Base-by-base conservation (phyloP, 2,888 invertebrate species). In the Stenodera caucasica region DNA sequence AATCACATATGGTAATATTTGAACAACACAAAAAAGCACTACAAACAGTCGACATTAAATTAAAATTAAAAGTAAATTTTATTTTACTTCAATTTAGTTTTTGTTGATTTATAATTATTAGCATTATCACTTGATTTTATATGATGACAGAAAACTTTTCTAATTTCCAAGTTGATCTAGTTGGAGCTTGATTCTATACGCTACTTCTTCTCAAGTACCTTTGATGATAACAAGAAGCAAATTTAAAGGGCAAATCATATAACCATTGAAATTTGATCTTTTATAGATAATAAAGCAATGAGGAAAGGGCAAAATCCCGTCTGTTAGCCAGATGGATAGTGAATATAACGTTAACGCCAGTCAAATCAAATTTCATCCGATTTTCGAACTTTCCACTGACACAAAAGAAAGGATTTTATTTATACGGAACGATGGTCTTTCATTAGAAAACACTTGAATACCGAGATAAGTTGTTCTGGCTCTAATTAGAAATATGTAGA, bases 261-360 rank as follows among this genome's bases (percentile, higher is more conserved):
- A 55, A 15, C 45, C 30, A 55, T 55, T 45, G 60, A 60, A 55
- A 45, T 60, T 53, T 56, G 53, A 60, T 60, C 35, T 60, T 60
- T 60, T 40, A 60, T 45, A 30, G 57, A 29, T 57, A 50, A 51
- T 57, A 57, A 52, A 57, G 55, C 32, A 37, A 33, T 14, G 40
- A 40, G 12, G 4, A 40, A 50, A 29, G 9, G 15, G 52, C n/a
- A 32, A 55, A 57, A 55, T 51, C 55, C 29, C 51, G 21, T 26
- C 49, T 55, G 52, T 52, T 55, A 51, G 59, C 18, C 23, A 30
- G 33, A 21, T 8, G 4, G 11, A 18, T 21, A 11, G 40, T 40
- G 21, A 40, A 18, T 21, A 9, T 40, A 9, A 40, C 40, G 11
- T 40, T 40, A 40, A 40, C 18, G 21, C 40, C 40, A 18, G 40